Percentiles rank a stretch among this genome's conserved stretches.
Evolutionary conservation across 2,797 vertebrate species (phyloP).

Genomic region (Myotis findleyi): DNA sequence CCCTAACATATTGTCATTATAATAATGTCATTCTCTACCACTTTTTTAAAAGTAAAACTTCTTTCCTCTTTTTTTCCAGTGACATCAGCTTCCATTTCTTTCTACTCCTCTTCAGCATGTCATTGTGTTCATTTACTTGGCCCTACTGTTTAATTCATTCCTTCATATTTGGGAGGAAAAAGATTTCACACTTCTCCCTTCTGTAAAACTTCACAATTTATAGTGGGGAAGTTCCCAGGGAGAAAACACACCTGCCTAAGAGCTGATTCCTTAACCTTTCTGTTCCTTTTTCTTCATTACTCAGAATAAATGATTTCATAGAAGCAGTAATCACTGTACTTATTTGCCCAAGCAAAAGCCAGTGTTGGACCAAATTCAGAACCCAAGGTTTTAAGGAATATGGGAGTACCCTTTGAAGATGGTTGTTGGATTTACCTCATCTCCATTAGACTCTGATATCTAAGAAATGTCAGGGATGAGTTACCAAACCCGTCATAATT

Average conservation of each 20-base stretch:
- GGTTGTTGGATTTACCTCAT: neutral
- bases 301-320: neutral
- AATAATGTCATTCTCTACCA: slow-evolving; percentile 16
- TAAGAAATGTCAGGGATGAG: neutral
- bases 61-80: neutral
- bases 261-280: neutral
- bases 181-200: neutral
- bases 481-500: neutral
- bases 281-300: neutral
- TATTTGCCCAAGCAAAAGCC: neutral
- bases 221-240: neutral
- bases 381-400: neutral
- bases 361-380: neutral
- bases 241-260: neutral
- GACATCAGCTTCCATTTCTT: slow-evolving; percentile 1
- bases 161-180: neutral
- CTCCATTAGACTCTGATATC: neutral
- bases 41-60: neutral
- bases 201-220: neutral
- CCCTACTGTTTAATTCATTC: neutral
- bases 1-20: neutral
- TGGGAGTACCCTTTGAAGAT: neutral
- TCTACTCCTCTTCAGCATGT: neutral
- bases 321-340: neutral
- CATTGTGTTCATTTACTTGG: neutral